Base-by-base conservation (phyloP, 1,140 invertebrate genomes). In the Daktulosphaira vitifoliae region DNA sequence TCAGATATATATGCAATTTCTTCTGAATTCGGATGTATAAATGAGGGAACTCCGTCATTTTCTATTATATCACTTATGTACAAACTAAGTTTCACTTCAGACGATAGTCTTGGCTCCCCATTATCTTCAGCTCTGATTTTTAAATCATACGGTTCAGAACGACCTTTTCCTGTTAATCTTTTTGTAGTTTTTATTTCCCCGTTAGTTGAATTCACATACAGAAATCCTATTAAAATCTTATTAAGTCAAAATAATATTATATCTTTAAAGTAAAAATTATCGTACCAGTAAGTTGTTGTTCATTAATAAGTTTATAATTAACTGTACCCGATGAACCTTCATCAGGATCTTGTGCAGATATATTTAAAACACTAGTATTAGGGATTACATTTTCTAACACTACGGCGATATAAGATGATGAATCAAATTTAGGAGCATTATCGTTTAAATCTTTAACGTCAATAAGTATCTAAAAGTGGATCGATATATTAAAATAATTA, bases 381-480 rank as follows among this genome's bases (percentile, higher is more conserved):
- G 82, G 71, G 0, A 79, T 77, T 0, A 83, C 84, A 69, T 90
- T 90, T 73, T 93, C 89, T 4, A 84, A 80, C 13, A 91, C 81
- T 1, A 86, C 84, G 49, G 78, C 78, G 74, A 74, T 65, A 68
- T 73, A 75, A 0, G 68, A 38, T 3, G 66, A 48, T 20, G 66
- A 44, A 74, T 75, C 18, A 74, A 79, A 76, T 29, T 66, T 70
- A 0, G 87, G 87, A 16, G 85, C 78, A 72, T 90, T 91, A 68
- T 93, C 90, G 70, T 93, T 91, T 0, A 89, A 84, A 73, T 92
- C 89, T 0, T 87, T 72, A 3, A 92, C 80, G 68, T 88, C 84
- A 4, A 91, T 79, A 0, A 80, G 78, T 0, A 90, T 78, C 67
- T 71, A 54, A 15, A 62, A 56, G 37, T 9, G 53, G 26, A 64